A percentile compares a stretch with the other conserved stretches of the same genome.
Evolutionary conservation across 2,888 invertebrate genomes (phyloP).

Genomic region (Dione vanillae): DNA sequence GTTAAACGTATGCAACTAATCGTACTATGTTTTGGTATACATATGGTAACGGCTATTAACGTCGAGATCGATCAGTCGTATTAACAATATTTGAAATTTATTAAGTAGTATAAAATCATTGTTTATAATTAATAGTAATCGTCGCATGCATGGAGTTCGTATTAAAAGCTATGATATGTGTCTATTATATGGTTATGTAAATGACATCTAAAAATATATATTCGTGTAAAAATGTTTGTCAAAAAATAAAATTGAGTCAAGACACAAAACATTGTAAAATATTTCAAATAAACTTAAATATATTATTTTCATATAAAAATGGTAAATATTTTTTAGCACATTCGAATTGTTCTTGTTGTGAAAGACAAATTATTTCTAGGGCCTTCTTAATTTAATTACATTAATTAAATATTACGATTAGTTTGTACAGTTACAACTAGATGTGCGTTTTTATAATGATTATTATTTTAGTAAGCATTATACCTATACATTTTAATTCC

Average conservation of each 20-base stretch:
- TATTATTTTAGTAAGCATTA: too few relatives aligned
- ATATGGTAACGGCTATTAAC: conserved; percentile 15
- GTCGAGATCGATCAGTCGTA: neutral
- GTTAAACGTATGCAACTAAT: neutral
- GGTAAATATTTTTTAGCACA: conserved; percentile 5
- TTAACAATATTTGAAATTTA: neutral
- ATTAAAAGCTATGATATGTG: conserved; percentile 12
- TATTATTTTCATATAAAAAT: neutral
- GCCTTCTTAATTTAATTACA: neutral
- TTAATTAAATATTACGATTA: neutral
- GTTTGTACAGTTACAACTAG: neutral
- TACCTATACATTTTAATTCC: too few relatives aligned
- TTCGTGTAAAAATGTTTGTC: neutral
- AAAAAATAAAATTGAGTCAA: neutral
- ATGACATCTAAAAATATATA: neutral
- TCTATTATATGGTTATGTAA: neutral
- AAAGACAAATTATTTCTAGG: neutral
- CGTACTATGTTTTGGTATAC: neutral
- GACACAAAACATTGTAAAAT: too few relatives aligned
- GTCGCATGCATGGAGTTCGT: neutral
- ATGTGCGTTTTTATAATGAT: neutral
- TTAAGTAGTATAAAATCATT: neutral
- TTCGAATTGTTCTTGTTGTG: neutral
- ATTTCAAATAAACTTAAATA: too few relatives aligned
- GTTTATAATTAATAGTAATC: neutral